These are phyloP conservation scores for Mercenaria mercenaria DNA, from an alignment of 1,140 invertebrate genomes.

Conservation along the genomic window DNA sequence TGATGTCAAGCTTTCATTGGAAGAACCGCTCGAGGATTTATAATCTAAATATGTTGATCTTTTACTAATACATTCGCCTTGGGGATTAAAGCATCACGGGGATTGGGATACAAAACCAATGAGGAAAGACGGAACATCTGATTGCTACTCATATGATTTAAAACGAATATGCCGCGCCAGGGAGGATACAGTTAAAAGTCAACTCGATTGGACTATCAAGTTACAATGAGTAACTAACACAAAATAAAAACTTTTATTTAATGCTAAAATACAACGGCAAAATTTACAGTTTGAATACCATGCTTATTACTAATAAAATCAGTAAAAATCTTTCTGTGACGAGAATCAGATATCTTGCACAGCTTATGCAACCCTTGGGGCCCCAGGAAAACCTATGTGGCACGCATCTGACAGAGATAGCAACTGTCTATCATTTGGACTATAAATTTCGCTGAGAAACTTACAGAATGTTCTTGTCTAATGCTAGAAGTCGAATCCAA, in stretches of 20 bases:
- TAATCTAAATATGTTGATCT: slow-evolving; percentile 77
- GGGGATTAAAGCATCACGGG: slow-evolving; percentile 72
- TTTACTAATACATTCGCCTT: slow-evolving; percentile 80
- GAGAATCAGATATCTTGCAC: slow-evolving; percentile 90
- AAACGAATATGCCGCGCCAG: slow-evolving; percentile 88
- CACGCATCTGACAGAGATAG: neutral
- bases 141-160: slow-evolving; percentile 70
- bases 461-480: too few relatives aligned
- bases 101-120: slow-evolving; percentile 71
- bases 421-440: too few relatives aligned
- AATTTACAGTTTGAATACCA: slow-evolving; percentile 94
- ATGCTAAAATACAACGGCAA: slow-evolving; percentile 91
- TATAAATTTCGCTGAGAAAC: too few relatives aligned
- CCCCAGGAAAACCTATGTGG: slow-evolving; percentile 87
- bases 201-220: slow-evolving; percentile 95
- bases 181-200: slow-evolving; percentile 90
- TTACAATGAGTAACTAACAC: slow-evolving; percentile 93
- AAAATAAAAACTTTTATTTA: slow-evolving; percentile 90
- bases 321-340: slow-evolving; percentile 91
- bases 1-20: slow-evolving; percentile 65
- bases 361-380: slow-evolving; percentile 93
- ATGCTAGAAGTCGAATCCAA: too few relatives aligned
- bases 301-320: slow-evolving; percentile 93
- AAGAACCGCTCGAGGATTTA: slow-evolving; percentile 77
- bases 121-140: slow-evolving; percentile 60